Evolutionary conservation across 2,888 invertebrate genomes (phyloP).

Genomic region (Thecocarcelia acutangulata): DNA sequence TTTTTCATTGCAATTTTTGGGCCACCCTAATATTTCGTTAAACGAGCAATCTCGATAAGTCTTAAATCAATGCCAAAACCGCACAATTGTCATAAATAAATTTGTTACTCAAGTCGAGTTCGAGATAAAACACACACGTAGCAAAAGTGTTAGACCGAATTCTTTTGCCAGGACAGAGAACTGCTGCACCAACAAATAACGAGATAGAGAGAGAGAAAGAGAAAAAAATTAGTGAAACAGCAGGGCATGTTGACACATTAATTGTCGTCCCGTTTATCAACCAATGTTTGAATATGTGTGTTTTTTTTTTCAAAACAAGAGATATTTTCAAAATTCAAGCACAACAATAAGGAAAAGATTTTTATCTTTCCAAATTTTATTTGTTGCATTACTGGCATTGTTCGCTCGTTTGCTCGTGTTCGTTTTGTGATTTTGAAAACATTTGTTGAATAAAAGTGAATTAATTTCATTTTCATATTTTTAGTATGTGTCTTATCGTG

Average conservation of each 20-base stretch:
- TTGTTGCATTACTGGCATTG: conserved; percentile 9
- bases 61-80: conserved; percentile 69
- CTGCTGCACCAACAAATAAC: conserved; percentile 25
- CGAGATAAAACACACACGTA: conserved; percentile 69
- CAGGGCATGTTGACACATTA: conserved; percentile 70
- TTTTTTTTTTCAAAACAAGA: background rate
- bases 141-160: conserved; percentile 30
- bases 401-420: too few relatives aligned
- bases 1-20: too few relatives aligned
- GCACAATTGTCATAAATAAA: conserved; percentile 69
- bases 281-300: background rate
- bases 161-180: conserved; percentile 20
- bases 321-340: conserved; percentile 1
- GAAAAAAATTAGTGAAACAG: conserved; percentile 59
- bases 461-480: conserved; percentile 64
- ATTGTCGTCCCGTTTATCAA: conserved; percentile 64
- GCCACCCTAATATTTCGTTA: background rate
- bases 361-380: conserved; percentile 52
- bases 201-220: conserved; percentile 1
- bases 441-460: conserved; percentile 61
- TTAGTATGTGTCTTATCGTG: conserved; percentile 66
- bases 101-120: conserved; percentile 54
- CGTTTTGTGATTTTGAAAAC: conserved; percentile 15
- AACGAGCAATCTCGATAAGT: conserved; percentile 60
- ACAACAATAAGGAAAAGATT: conserved; percentile 60